These are phyloP conservation scores for Phalangium opilio DNA, from an alignment of 2,888 invertebrate genomes.

Conservation along the genomic window DNA sequence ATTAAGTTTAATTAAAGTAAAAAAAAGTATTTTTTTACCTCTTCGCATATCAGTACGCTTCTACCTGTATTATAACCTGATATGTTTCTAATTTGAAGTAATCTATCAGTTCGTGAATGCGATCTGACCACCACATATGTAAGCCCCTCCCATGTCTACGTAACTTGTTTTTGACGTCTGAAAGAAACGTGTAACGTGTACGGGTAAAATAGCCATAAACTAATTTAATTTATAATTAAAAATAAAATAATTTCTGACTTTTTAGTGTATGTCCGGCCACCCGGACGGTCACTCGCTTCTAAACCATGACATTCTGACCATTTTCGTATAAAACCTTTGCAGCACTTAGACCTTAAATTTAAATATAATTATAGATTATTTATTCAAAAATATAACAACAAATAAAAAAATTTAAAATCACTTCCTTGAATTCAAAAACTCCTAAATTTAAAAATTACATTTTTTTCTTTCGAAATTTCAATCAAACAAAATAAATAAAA, in stretches of 20 bases:
- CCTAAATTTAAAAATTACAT: too few relatives aligned
- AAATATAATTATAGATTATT: too few relatives aligned
- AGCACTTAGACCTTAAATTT: conserved; percentile 24
- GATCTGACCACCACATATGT: conserved; percentile 27
- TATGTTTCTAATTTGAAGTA: conserved; percentile 24
- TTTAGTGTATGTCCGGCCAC: conserved; percentile 28
- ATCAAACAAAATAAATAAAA: too few relatives aligned
- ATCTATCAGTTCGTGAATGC: conserved; percentile 24
- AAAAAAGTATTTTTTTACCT: conserved; percentile 7
- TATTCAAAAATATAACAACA: too few relatives aligned
- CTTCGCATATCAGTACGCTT: conserved; percentile 11
- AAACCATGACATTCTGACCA: conserved; percentile 25
- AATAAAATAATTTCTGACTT: too few relatives aligned
- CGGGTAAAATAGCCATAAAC: too few relatives aligned
- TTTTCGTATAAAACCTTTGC: conserved; percentile 24
- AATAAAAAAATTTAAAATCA: too few relatives aligned
- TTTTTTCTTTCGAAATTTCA: too few relatives aligned
- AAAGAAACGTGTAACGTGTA: too few relatives aligned
- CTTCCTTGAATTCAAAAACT: too few relatives aligned
- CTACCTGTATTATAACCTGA: conserved; percentile 17
- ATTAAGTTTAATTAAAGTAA: too few relatives aligned
- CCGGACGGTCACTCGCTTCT: conserved; percentile 29
- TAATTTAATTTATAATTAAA: too few relatives aligned
- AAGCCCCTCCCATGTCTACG: conserved; percentile 27
- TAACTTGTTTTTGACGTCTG: conserved; percentile 5